Conservation (phyloP, 1,140 invertebrate species). For the Acromyrmex heyeri region DNA sequence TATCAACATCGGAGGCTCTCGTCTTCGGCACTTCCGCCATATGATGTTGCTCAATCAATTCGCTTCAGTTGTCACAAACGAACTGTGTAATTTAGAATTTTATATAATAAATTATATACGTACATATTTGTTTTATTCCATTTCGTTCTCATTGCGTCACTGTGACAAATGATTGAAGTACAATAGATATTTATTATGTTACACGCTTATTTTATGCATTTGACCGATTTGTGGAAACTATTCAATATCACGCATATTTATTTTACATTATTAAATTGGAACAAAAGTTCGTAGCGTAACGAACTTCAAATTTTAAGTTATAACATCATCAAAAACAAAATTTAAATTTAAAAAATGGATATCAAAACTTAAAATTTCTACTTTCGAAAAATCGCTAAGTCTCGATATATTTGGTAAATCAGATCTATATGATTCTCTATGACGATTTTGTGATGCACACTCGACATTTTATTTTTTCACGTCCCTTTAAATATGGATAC, state of each 20-base stretch:
- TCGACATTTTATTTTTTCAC: not conserved
- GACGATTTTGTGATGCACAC: not conserved
- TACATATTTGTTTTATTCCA: not conserved
- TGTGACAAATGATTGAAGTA: conserved; percentile 1
- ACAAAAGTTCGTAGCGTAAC: too few relatives aligned
- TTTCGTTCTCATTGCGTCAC: conserved; percentile 4
- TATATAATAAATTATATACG: not conserved
- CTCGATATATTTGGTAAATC: not conserved
- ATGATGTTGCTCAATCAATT: conserved; percentile 7
- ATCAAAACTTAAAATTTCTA: too few relatives aligned
- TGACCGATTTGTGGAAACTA: not conserved
- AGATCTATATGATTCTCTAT: not conserved
- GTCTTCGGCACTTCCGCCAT: not conserved
- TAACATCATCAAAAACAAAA: too few relatives aligned
- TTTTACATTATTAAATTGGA: not conserved
- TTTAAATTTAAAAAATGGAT: too few relatives aligned
- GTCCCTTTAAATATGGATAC: not conserved
- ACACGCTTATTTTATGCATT: not conserved
- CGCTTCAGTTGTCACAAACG: not conserved
- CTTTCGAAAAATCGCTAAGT: too few relatives aligned
- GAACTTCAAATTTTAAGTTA: too few relatives aligned
- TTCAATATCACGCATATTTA: not conserved
- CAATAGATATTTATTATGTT: not conserved
- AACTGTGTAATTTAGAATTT: conserved; percentile 20
- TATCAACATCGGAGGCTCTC: not conserved